Evolutionary conservation across 1,140 invertebrate species (phyloP).

Genomic region (Atta cephalotes): DNA sequence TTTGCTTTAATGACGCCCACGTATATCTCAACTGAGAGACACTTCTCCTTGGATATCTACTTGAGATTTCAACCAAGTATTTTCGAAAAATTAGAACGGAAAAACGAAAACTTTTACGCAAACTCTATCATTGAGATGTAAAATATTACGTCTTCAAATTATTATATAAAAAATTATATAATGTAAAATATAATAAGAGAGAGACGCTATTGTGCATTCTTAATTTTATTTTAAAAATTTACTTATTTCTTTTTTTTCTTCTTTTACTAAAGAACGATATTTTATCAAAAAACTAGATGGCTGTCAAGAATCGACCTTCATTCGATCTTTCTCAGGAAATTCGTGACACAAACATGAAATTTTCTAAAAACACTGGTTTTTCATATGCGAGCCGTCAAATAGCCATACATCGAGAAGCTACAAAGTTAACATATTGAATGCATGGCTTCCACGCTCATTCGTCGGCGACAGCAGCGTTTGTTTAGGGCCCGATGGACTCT

Average conservation of each 20-base stretch:
- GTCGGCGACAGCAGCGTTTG: constrained; percentile 60
- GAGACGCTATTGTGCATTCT: neutral
- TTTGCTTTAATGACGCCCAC: constrained; percentile 71
- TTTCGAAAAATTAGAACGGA: constrained; percentile 2
- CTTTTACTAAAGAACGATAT: neutral
- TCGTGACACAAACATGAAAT: neutral
- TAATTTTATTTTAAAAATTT: neutral
- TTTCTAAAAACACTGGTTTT: neutral
- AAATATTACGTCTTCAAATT: neutral
- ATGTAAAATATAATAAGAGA: neutral
- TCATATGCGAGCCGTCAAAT: neutral
- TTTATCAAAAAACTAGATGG: neutral
- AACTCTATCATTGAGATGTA: neutral
- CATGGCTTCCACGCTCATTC: constrained; percentile 17
- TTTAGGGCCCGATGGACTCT: constrained; percentile 68
- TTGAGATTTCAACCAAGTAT: neutral
- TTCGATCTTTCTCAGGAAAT: neutral
- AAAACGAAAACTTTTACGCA: neutral
- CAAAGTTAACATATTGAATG: constrained; percentile 31
- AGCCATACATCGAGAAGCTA: neutral
- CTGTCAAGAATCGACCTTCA: neutral
- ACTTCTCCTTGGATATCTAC: constrained; percentile 28
- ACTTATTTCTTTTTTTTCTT: no score
- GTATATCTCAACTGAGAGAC: constrained; percentile 43
- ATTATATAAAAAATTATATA: neutral